Evolutionary conservation across 1,140 invertebrate genomes (phyloP), one percentile per base, ranked within the genome.

Genomic region (Popillia japonica): DNA sequence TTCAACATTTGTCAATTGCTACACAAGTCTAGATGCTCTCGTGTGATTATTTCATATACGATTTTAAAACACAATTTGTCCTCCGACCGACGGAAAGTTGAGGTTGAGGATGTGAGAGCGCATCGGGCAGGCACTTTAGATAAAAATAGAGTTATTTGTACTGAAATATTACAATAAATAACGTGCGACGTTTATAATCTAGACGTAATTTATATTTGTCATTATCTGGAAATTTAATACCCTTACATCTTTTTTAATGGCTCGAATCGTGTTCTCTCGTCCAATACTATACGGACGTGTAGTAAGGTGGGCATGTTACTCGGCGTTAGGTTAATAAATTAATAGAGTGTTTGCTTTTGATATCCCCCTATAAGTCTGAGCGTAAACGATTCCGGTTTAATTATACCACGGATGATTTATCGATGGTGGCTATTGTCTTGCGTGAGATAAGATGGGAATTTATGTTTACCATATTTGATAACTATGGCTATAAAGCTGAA

Each of bases 91-190:
- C 44, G 10, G 61, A 17, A 14, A 10, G 61, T 22, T 17, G 22
- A 68, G 61, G 9, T 22, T 68, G 61, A 68, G 22, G 27, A 34
- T 34, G 27, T 34, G 27, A 34, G 27, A 34, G 27, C 27, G 27
- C 61, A 68, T 68, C 61, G 27, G 61, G 61, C 27, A 34, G 22
- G 61, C 61, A 68, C 61, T 68, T 68, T 27, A 34, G 61, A 68
- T 68, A 68, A 68, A 68, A 68, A 68, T 68, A 68, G 61, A 68
- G 61, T 68, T 68, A 68, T 68, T 68, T 68, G 61, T 68, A 68
- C 61, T 68, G 61, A 68, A 68, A 68, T 68, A 68, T 68, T 68
- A 68, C 61, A 68, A 68, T 68, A 68, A 68, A 68, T 68, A 68
- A 68, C 27, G 17, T 68, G 61, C 61, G 61, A 68, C 61, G 61